Evolutionary conservation across 35 echinoderm and acorn worm genomes (phyloP).

Genomic region (Ophioderma brevispina): DNA sequence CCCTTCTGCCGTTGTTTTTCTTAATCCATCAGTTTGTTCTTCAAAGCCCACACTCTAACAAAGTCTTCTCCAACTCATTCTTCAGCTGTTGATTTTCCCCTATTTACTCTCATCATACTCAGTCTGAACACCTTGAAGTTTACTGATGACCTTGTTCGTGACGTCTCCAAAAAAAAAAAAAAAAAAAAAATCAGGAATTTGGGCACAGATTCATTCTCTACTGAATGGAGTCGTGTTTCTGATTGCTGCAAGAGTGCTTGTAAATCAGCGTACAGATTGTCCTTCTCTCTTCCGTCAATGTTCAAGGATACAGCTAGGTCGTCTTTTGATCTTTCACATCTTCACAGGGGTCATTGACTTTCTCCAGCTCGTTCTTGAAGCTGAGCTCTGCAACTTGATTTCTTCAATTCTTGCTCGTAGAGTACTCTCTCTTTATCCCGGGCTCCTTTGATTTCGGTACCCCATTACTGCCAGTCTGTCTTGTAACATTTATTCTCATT

Average conservation of each 20-base stretch:
- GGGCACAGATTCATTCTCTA: too few species aligned
- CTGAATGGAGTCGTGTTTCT: conserved; percentile 3
- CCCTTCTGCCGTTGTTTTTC: too few species aligned
- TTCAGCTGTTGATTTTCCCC: not conserved
- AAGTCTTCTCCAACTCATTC: conserved; percentile 44
- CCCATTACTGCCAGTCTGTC: too few species aligned
- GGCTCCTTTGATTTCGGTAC: too few species aligned
- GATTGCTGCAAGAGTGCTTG: conserved; percentile 65
- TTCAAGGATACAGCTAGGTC: conserved; percentile 44
- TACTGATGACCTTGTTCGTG: conserved; percentile 76
- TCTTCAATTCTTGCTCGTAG: not conserved
- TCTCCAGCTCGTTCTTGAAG: not conserved
- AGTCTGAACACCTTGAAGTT: conserved; percentile 63
- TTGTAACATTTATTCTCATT: conserved; percentile 23
- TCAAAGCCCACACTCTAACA: conserved; percentile 11
- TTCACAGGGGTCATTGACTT: not conserved
- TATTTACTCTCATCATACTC: conserved; percentile 25
- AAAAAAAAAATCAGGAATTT: too few species aligned
- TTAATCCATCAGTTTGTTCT: conserved; percentile 7
- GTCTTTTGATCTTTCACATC: conserved; percentile 43
- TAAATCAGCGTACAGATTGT: conserved; percentile 64
- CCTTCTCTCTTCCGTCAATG: conserved; percentile 36
- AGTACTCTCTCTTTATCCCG: too few species aligned
- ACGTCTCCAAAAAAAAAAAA: conserved; percentile 54
- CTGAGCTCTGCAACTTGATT: not conserved